Evolutionary conservation across 2,888 invertebrate species (phyloP).

Genomic region (Ischnura elegans): DNA sequence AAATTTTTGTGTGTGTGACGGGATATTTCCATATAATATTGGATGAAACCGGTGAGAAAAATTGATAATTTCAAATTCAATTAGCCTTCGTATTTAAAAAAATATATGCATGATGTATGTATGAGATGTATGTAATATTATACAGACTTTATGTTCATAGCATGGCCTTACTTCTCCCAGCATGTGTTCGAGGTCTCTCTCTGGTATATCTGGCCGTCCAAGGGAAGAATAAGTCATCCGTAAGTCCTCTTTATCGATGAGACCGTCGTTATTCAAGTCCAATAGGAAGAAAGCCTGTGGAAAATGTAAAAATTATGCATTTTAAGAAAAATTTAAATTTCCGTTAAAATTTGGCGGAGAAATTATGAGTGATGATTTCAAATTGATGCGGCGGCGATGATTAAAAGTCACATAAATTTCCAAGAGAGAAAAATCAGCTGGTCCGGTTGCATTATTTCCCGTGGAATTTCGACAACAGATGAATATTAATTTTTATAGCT

Average conservation of each 20-base stretch:
- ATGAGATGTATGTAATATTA: not conserved
- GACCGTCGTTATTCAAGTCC: constrained; percentile 84
- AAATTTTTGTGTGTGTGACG: too few relatives aligned
- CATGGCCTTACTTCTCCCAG: constrained; percentile 81
- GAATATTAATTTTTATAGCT: too few relatives aligned
- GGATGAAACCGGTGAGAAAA: not conserved
- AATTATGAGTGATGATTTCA: too few relatives aligned
- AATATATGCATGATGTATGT: not conserved
- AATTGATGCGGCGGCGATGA: too few relatives aligned
- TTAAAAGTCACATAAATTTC: too few relatives aligned
- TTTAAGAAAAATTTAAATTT: not conserved
- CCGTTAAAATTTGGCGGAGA: too few relatives aligned
- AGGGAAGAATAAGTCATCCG: constrained; percentile 82
- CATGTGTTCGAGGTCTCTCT: constrained; percentile 82
- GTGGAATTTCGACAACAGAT: too few relatives aligned
- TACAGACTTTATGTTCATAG: constrained; percentile 51
- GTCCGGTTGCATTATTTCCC: too few relatives aligned
- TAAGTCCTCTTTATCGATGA: constrained; percentile 83
- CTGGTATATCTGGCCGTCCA: constrained; percentile 80
- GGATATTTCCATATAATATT: not conserved
- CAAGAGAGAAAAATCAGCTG: too few relatives aligned
- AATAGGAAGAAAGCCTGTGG: constrained; percentile 83
- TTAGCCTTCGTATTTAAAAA: too few relatives aligned
- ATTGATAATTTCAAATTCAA: too few relatives aligned
- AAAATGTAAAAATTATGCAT: constrained; percentile 19